These are phyloP conservation scores for Drosophila lutescens DNA, from an alignment of 2,888 invertebrate genomes.

Conservation along the genomic window DNA sequence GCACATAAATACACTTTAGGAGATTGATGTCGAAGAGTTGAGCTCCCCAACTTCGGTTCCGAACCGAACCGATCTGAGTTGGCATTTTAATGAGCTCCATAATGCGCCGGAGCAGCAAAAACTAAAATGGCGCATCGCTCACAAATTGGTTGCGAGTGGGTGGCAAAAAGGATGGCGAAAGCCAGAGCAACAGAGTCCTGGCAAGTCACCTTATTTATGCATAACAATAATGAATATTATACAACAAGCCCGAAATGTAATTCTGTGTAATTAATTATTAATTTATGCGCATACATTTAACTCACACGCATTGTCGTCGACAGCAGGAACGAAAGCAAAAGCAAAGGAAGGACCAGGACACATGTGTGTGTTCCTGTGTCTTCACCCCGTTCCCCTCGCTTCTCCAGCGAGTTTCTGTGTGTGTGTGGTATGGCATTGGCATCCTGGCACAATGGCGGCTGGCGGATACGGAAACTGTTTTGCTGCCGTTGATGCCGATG, in stretches of 20 bases:
- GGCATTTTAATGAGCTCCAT: slow-evolving; percentile 76
- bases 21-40: slow-evolving; percentile 66
- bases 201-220: slow-evolving; percentile 81
- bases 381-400: not conserved
- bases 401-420: slow-evolving; percentile 10
- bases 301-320: slow-evolving; percentile 79
- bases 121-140: slow-evolving; percentile 59
- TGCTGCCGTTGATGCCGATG: slow-evolving; percentile 77
- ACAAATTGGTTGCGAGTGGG: slow-evolving; percentile 58
- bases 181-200: slow-evolving; percentile 17
- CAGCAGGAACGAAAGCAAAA: slow-evolving; percentile 51
- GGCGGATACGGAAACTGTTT: slow-evolving; percentile 80
- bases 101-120: slow-evolving; percentile 44
- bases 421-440: slow-evolving; percentile 68
- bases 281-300: slow-evolving; percentile 83
- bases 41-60: not conserved
- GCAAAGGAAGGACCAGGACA: slow-evolving; percentile 33
- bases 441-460: slow-evolving; percentile 77
- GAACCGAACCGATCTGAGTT: slow-evolving; percentile 10
- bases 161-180: slow-evolving; percentile 12
- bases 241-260: slow-evolving; percentile 82
- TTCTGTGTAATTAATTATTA: slow-evolving; percentile 83
- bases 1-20: slow-evolving; percentile 31
- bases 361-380: slow-evolving; percentile 29
- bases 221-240: slow-evolving; percentile 84